Base-by-base conservation (phyloP, 2,888 invertebrate genomes). In the Iphiclides podalirius region DNA sequence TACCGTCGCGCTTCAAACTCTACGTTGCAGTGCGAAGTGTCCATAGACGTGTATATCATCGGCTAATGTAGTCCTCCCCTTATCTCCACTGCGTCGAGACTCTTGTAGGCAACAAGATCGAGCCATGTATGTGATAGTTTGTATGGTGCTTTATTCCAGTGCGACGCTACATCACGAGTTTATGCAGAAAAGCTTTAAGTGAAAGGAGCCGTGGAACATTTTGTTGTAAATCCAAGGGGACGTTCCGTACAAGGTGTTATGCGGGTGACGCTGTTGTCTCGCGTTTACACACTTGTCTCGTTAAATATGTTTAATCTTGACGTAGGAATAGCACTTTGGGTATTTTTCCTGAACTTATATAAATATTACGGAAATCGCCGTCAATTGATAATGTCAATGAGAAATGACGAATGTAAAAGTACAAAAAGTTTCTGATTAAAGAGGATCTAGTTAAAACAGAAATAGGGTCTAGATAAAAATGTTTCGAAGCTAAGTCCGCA, bases 101-200 rank as follows among this genome's bases (percentile, higher is more conserved):
- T 28, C 56, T 58, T 56, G 58, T 52, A 60, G 54, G 58, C 54
- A 54, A 60, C 59, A 54, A 51, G 57, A 52, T 37, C 54, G 47
- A 52, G 54, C 49, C 49, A 52, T 58, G 58, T 55, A 60, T 58
- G 58, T 60, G 60, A 54, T 56, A 54, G 54, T 47, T 47, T 47
- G 52, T 50, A 47, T 36, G 44, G 45, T 47, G 36, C 49, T 51
- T 55, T 53, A 57, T 57, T 54, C 50, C 53, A 43, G 14, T 38
- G 37, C 23, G 42, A 31, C 12, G 31, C 37, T 43, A 42, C 34
- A 35, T 44, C 44, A 50, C 39, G 35, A 9, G 28, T 43, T 39
- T 43, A 44, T 40, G 44, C 34, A 44, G 43, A 50, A 36, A 20
- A 35, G 36, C 45, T 40, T 35, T 12, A 48, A 55, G 39, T 38